Conservation (phyloP, 2,888 invertebrate species). For the Tachina fera region DNA sequence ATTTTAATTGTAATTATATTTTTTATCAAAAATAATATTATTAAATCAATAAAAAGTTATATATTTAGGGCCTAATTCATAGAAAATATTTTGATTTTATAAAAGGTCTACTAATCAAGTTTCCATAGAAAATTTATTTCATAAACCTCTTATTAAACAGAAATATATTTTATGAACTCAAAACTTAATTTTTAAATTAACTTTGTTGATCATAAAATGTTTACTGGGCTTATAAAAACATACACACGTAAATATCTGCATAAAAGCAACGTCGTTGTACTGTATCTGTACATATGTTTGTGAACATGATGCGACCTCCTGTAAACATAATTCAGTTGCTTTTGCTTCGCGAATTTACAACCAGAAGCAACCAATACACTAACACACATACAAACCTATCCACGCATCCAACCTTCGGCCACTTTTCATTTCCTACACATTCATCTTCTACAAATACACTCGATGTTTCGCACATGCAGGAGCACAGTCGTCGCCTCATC, state of each 20-base stretch:
- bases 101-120: no score
- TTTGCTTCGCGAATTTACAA: slow-evolving; percentile 52
- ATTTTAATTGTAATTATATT: no score
- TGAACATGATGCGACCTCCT: slow-evolving; percentile 58
- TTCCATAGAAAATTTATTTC: no score
- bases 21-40: no score
- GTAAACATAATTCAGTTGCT: slow-evolving; percentile 54
- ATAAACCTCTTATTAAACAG: no score
- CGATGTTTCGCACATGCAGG: neutral
- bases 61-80: no score
- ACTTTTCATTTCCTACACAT: slow-evolving; percentile 38
- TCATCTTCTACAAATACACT: slow-evolving; percentile 45
- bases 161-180: no score
- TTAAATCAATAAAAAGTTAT: no score
- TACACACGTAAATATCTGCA: neutral
- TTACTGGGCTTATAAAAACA: neutral
- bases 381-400: neutral
- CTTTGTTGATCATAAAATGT: no score
- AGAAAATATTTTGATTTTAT: no score
- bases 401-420: slow-evolving; percentile 5
- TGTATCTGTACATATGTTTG: slow-evolving; percentile 3
- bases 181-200: no score
- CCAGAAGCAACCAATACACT: slow-evolving; percentile 10
- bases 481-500: slow-evolving; percentile 35
- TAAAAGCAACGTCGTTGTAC: neutral